Evolutionary conservation across 92 coral and sea anemone genomes (phyloP), one percentile per base, ranked within the genome.

Genomic region (Epizoanthus ramosus): DNA sequence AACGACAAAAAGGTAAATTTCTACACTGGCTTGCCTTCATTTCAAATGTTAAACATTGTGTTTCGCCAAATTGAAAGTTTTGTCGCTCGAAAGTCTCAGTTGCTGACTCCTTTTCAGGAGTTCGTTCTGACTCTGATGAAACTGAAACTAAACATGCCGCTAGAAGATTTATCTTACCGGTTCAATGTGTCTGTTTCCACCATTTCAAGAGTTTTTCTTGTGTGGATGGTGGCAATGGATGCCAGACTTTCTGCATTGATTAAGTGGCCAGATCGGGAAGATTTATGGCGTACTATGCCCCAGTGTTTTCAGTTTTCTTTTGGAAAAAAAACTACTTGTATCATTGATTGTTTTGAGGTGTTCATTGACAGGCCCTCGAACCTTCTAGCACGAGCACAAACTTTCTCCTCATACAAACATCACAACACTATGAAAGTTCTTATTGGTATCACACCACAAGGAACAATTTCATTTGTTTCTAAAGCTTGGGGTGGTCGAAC

Each of bases 241-340:
- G 67, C 59, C 13, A 63, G 90, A n/a, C 83, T 87, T 54, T 60
- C 77, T 54, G 76, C 87, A 7, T 75, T 84, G 21, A 84, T 88
- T 25, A 24, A 45, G 69, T 89, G 93, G 90, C 93, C 90, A 81
- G 91, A 88, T 63, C 81, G 91, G 68, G 91, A 88, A 71, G 80
- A 60, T 4, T 87, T 86, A 52, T 86, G 92, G 92, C 50, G 79
- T 28, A 89, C 89, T 56, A 89, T 89, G 92, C 92, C 92, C 19
- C 74, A 28, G 84, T 85, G 84, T 59, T 88, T 88, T 76, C 84
- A 75, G 56, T 68, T 73, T 57, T 85, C 86, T 14, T 87, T 87
- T 83, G 84, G 87, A 31, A 74, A 63, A 19, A 86, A 67, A 67
- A 85, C 75, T 9, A 85, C 92, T 16, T 84, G 84, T 24, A 79